Evolutionary conservation across 2,113 vertebrate genomes (phyloP).

Genomic region (Tragelaphus strepsiceros): DNA sequence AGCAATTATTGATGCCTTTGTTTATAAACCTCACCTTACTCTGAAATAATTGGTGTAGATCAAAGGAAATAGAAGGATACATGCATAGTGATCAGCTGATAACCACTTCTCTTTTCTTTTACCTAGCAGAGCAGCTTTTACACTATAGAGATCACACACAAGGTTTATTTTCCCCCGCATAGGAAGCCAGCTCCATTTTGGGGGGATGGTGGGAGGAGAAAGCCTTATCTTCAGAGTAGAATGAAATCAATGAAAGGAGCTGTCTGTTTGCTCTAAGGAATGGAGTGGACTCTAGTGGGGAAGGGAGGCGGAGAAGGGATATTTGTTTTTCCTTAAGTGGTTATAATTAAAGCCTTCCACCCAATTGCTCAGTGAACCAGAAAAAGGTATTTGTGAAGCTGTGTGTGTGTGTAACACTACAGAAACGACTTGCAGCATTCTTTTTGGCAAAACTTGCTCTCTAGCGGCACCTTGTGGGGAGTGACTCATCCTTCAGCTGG

Average conservation of each 20-base stretch:
- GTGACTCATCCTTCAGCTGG: neutral
- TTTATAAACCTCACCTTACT: slow-evolving; percentile 52
- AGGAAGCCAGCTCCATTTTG: slow-evolving; percentile 56
- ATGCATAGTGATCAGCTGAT: slow-evolving; percentile 29
- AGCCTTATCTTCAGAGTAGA: slow-evolving; percentile 65
- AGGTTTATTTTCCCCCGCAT: slow-evolving; percentile 54
- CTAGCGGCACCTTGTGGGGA: slow-evolving; percentile 71
- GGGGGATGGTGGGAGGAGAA: neutral
- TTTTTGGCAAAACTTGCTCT: slow-evolving; percentile 56
- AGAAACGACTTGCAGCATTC: neutral
- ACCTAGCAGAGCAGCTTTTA: slow-evolving; percentile 50
- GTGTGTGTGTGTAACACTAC: neutral
- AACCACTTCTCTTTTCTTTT: slow-evolving; percentile 53
- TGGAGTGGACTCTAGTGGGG: slow-evolving; percentile 11
- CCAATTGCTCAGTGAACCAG: slow-evolving; percentile 47
- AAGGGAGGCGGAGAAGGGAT: neutral
- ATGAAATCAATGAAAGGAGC: slow-evolving; percentile 54
- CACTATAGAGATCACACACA: slow-evolving; percentile 73
- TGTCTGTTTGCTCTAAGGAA: slow-evolving; percentile 66
- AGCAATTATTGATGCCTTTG: slow-evolving; percentile 23
- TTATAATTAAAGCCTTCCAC: slow-evolving; percentile 49
- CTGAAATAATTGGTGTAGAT: slow-evolving; percentile 33
- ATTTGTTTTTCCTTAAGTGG: slow-evolving; percentile 65
- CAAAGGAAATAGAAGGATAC: slow-evolving; percentile 28
- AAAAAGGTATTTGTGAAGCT: slow-evolving; percentile 46